Percentiles rank a stretch among this genome's conserved stretches.
phyloP scores from a whole-genome alignment of 2,888 invertebrate genomes.

The Lysandra bellargus region DNA sequence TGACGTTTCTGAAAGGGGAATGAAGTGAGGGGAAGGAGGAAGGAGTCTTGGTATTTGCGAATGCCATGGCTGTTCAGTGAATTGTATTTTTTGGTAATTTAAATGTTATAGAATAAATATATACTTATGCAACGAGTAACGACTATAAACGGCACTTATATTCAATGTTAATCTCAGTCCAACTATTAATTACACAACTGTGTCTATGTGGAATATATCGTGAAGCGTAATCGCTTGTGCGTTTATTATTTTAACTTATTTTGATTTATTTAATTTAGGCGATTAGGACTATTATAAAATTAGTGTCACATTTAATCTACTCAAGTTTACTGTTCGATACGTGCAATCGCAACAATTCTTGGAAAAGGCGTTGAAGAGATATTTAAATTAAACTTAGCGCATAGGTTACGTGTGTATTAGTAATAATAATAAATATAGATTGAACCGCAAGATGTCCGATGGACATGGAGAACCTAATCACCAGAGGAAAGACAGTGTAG shows the following conservation, averaged over 20 bases:
- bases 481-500: constrained; percentile 67
- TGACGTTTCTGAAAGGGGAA: constrained; percentile 59
- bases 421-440: constrained; percentile 33
- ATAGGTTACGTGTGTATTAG: constrained; percentile 7
- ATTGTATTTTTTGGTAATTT: constrained; percentile 34
- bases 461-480: constrained; percentile 64
- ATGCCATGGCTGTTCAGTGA: constrained; percentile 52
- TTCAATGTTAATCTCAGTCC: constrained; percentile 4
- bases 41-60: constrained; percentile 49
- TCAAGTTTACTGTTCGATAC: neutral
- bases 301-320: neutral
- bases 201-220: constrained; percentile 8
- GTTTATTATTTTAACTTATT: constrained; percentile 28
- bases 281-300: neutral
- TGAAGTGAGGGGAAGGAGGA: constrained; percentile 51
- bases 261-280: constrained; percentile 28
- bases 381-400: neutral
- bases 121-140: constrained; percentile 47
- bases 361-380: neutral
- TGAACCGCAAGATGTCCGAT: constrained; percentile 60
- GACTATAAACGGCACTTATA: constrained; percentile 44
- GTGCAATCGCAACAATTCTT: constrained; percentile 12
- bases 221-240: constrained; percentile 16
- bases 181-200: neutral
- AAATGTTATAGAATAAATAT: neutral